Conservation (phyloP, 2,888 invertebrate species). For the Neoitamus cyanurus region DNA sequence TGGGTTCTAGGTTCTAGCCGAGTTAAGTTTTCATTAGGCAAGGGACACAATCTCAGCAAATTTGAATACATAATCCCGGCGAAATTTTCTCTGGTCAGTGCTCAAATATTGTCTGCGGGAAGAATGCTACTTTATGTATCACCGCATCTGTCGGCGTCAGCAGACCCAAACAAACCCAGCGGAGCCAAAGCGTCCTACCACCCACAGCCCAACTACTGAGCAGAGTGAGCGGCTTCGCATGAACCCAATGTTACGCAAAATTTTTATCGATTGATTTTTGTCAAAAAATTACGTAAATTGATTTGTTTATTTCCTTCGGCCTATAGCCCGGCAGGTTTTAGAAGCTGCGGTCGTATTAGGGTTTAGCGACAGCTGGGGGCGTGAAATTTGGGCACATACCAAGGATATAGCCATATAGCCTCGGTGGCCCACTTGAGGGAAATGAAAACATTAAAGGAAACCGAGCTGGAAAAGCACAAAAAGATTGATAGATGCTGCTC, state of each 20-base stretch:
- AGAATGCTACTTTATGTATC: neutral
- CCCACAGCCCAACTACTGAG: neutral
- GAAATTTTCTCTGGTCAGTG: conserved; percentile 13
- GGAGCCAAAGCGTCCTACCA: neutral
- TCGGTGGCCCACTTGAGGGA: neutral
- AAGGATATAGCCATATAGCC: neutral
- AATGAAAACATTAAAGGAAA: conserved; percentile 1
- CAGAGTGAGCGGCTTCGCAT: neutral
- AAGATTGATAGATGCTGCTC: conserved; percentile 14
- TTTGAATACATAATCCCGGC: conserved; percentile 31
- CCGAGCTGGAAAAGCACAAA: conserved; percentile 34
- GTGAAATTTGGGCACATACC: neutral
- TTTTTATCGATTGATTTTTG: conserved; percentile 37
- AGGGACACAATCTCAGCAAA: neutral
- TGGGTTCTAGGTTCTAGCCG: neutral
- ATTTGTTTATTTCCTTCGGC: conserved; percentile 39
- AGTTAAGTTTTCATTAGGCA: conserved; percentile 4
- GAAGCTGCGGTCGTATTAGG: neutral
- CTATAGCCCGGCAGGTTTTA: neutral
- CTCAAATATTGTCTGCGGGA: neutral
- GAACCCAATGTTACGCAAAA: conserved; percentile 43
- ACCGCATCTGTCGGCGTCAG: conserved; percentile 12
- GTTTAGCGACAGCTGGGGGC: neutral
- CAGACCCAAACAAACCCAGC: conserved; percentile 23
- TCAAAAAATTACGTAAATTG: conserved; percentile 34